Evolutionary conservation across 2,888 invertebrate genomes (phyloP).

Genomic region (Acleris laterana): DNA sequence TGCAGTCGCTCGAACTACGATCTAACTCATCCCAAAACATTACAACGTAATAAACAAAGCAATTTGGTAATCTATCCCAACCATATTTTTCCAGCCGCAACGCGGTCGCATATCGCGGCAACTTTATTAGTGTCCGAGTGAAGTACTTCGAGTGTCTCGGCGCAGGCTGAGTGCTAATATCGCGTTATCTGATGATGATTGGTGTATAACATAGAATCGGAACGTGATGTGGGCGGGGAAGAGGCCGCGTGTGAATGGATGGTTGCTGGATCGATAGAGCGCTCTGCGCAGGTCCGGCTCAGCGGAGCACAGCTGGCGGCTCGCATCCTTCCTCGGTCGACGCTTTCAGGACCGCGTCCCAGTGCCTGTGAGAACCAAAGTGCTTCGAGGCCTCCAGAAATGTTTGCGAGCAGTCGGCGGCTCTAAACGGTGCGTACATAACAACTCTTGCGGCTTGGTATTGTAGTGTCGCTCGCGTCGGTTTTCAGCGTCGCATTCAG

Average conservation of each 20-base stretch:
- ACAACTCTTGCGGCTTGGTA: background rate
- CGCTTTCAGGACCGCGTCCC: slow-evolving; percentile 53
- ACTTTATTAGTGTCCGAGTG: slow-evolving; percentile 57
- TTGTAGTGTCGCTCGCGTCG: background rate
- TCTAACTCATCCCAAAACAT: slow-evolving; percentile 13
- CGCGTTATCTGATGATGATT: slow-evolving; percentile 78
- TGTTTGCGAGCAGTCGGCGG: slow-evolving; percentile 64
- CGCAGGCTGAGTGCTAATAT: slow-evolving; percentile 66
- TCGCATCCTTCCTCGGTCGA: slow-evolving; percentile 57
- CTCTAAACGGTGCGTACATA: slow-evolving; percentile 73
- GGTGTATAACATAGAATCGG: slow-evolving; percentile 68
- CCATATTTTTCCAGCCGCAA: slow-evolving; percentile 36
- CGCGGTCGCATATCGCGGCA: slow-evolving; percentile 46
- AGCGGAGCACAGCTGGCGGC: slow-evolving; percentile 68
- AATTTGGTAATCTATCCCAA: slow-evolving; percentile 21
- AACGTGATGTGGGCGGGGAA: slow-evolving; percentile 74
- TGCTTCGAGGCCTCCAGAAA: slow-evolving; percentile 63
- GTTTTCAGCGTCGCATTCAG: slow-evolving; percentile 21
- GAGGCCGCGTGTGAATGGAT: slow-evolving; percentile 76
- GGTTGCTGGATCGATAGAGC: slow-evolving; percentile 74
- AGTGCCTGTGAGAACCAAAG: slow-evolving; percentile 63
- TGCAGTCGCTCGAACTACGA: slow-evolving; percentile 20
- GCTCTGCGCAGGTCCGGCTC: slow-evolving; percentile 72
- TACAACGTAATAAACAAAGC: slow-evolving; percentile 19
- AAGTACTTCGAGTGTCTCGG: slow-evolving; percentile 65